Conservation (phyloP, 2,888 invertebrate genomes). For the Neuroscelio doddi region DNA sequence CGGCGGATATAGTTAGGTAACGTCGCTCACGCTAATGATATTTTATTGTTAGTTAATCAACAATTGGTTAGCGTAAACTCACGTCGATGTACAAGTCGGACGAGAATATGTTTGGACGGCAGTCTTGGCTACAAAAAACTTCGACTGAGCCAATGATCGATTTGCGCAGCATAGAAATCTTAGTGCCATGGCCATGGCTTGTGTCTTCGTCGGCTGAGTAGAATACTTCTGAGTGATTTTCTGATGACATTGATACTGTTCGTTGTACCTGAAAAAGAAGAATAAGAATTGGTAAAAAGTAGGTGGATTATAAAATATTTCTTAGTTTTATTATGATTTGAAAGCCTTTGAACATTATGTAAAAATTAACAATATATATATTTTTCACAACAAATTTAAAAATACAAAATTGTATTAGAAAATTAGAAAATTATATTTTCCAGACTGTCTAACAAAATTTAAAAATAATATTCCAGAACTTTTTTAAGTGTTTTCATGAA, state of each 20-base stretch:
- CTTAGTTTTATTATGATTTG: no score
- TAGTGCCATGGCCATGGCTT: slow-evolving; percentile 76
- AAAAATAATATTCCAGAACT: no score
- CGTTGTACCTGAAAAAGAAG: slow-evolving; percentile 76
- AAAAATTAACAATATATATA: no score
- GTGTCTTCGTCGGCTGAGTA: slow-evolving; percentile 95
- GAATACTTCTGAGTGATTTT: slow-evolving; percentile 93
- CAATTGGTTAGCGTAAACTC: slow-evolving; percentile 60
- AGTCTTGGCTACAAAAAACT: slow-evolving; percentile 68
- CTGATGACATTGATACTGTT: slow-evolving; percentile 90
- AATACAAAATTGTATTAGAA: slow-evolving; percentile 5
- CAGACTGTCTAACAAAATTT: no score
- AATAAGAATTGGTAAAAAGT: background rate
- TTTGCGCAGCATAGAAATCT: slow-evolving; percentile 80
- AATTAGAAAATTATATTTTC: no score
- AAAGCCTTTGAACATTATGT: no score
- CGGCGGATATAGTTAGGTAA: no score
- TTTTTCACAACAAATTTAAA: background rate
- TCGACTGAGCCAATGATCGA: slow-evolving; percentile 78
- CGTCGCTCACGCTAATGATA: no score
- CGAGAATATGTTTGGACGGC: slow-evolving; percentile 74
- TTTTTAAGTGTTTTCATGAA: no score
- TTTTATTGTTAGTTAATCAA: no score
- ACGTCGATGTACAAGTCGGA: slow-evolving; percentile 76
- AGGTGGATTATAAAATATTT: no score